Evolutionary conservation across 2,113 vertebrate species (phyloP).

Genomic region (Mus pahari): DNA sequence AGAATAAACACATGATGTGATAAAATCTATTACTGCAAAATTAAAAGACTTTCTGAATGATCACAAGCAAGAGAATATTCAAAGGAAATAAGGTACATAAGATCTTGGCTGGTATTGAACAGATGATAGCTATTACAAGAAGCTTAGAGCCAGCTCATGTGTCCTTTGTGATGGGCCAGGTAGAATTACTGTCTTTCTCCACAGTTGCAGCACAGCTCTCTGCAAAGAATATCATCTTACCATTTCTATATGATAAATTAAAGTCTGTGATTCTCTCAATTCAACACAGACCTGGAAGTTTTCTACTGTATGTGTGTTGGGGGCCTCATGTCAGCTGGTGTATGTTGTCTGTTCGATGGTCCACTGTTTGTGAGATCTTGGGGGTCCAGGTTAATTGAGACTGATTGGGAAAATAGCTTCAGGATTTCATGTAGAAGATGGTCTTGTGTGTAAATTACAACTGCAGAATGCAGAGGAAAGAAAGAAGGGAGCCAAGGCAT

Average conservation of each 20-base stretch:
- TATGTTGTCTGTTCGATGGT: too few relatives aligned
- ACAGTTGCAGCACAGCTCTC: not conserved
- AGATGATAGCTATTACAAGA: not conserved
- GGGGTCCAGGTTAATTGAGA: too few relatives aligned
- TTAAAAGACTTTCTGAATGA: slow-evolving; percentile 25
- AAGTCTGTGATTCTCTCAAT: too few relatives aligned
- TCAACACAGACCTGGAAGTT: too few relatives aligned
- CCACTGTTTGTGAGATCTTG: too few relatives aligned
- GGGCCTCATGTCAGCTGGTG: too few relatives aligned
- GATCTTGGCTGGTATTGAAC: not conserved
- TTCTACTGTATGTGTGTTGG: too few relatives aligned
- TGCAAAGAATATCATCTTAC: not conserved
- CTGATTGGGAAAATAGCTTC: not conserved
- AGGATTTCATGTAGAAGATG: slow-evolving; percentile 43
- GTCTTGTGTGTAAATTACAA: not conserved
- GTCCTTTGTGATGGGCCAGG: not conserved
- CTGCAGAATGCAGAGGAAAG: not conserved
- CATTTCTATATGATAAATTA: too few relatives aligned
- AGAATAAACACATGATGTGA: not conserved
- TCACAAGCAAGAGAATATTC: slow-evolving; percentile 13
- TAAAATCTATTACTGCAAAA: not conserved
- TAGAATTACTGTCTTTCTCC: not conserved
- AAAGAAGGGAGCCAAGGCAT: not conserved
- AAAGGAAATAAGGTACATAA: not conserved
- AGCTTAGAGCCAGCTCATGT: not conserved